A percentile compares a stretch with the other conserved stretches of the same genome.
Conservation (phyloP, 1,140 invertebrate species). For the Cydia fagiglandana region DNA sequence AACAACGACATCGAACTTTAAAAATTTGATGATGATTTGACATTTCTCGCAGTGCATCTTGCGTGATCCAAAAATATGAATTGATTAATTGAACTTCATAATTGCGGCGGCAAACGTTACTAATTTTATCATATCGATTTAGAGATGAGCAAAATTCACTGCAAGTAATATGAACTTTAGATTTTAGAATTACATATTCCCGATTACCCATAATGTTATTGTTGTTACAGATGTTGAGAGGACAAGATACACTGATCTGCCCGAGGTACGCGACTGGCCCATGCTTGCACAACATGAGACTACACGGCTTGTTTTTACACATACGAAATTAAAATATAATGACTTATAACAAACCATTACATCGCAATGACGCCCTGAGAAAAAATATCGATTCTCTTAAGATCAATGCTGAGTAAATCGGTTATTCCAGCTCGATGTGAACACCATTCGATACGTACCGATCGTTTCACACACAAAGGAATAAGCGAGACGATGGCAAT, state of each 20-base stretch:
- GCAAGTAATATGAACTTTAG: no score
- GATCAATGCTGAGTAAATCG: conserved; percentile 38
- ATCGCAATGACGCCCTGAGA: conserved; percentile 34
- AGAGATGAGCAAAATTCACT: no score
- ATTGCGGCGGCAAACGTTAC: no score
- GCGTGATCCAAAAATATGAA: no score
- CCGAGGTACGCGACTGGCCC: conserved; percentile 32
- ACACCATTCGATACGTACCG: not conserved
- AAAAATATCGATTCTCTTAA: conserved; percentile 43
- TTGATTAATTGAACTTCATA: no score
- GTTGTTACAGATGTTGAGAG: not conserved
- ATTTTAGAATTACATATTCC: no score
- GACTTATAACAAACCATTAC: conserved; percentile 35
- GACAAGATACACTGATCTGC: not conserved
- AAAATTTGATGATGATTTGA: no score
- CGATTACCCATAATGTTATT: no score
- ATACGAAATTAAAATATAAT: conserved; percentile 30
- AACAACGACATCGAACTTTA: no score
- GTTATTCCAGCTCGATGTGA: conserved; percentile 33
- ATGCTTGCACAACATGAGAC: not conserved
- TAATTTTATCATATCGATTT: no score
- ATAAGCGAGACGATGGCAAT: not conserved
- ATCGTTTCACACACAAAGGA: not conserved
- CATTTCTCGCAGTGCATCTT: no score
- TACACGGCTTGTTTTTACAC: conserved; percentile 15